Evolutionary conservation across 2,113 vertebrate genomes (phyloP).

Genomic region (Nothocercus julius): DNA sequence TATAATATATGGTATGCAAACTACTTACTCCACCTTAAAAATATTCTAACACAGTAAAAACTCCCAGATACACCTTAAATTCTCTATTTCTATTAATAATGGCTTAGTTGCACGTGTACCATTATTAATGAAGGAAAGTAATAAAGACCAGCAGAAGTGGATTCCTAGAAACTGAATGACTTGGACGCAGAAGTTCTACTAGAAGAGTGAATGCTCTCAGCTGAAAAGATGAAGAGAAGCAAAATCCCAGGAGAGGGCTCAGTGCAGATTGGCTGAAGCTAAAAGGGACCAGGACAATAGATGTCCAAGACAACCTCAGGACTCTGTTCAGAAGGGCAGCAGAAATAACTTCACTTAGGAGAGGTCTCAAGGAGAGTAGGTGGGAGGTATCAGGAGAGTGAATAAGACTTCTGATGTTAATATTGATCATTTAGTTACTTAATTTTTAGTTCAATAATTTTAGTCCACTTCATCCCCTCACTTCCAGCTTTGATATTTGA

Average conservation of each 20-base stretch:
- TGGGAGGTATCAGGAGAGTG: not conserved
- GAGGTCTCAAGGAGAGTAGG: not conserved
- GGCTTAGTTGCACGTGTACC: rapidly evolving
- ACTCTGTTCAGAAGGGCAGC: not conserved
- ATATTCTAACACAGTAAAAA: not conserved
- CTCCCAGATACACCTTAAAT: not conserved
- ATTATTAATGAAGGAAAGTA: not conserved
- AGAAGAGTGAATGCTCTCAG: not conserved
- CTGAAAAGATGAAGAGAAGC: not conserved
- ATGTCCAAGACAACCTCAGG: not conserved
- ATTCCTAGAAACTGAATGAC: not conserved
- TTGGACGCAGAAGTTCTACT: rapidly evolving
- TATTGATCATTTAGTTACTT: not conserved
- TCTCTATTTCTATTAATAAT: not conserved
- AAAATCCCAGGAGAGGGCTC: not conserved
- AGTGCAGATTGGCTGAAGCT: not conserved
- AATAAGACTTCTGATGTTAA: not conserved
- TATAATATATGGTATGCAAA: not conserved
- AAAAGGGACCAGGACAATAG: not conserved
- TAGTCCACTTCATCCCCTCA: not conserved
- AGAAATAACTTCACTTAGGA: not conserved
- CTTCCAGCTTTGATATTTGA: not conserved
- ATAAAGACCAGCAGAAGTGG: not conserved
- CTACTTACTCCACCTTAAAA: not conserved
- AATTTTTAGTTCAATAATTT: not conserved